Conservation (phyloP, 2,797 vertebrate species). For the Eurystomus glaucurus region DNA sequence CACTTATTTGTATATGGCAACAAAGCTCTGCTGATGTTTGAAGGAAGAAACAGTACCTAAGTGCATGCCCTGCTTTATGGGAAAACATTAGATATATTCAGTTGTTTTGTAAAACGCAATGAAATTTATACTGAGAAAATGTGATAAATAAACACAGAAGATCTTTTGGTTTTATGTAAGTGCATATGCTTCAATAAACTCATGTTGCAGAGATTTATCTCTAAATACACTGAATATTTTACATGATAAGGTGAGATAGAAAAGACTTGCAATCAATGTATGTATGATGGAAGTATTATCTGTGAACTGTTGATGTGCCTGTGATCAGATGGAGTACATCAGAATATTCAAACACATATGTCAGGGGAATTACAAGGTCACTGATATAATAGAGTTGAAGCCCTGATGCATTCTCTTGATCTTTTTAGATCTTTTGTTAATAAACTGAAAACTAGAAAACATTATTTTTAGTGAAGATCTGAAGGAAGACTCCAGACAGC, state of each 20-base stretch:
- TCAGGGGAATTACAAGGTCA: conserved; percentile 27
- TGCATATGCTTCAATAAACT: not conserved
- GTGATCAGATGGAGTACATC: conserved; percentile 23
- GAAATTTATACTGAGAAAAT: not conserved
- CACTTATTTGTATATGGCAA: not conserved
- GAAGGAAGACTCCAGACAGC: not conserved
- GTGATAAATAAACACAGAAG: not conserved
- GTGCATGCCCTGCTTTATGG: not conserved
- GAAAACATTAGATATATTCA: not conserved
- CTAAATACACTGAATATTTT: not conserved
- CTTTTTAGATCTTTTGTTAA: conserved; percentile 41
- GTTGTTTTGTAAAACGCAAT: not conserved
- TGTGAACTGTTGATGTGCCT: conserved; percentile 19
- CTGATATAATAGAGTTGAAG: not conserved
- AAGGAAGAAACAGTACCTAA: not conserved
- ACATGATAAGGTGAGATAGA: not conserved
- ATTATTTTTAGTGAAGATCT: conserved; percentile 67
- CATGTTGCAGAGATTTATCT: conserved; percentile 18
- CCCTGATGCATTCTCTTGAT: conserved; percentile 8
- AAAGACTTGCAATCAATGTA: not conserved
- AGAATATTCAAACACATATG: conserved; percentile 41
- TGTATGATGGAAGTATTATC: conserved; percentile 1
- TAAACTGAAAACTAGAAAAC: conserved; percentile 46
- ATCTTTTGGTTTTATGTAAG: not conserved
- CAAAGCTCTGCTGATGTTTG: not conserved